Evolutionary conservation across 2,113 vertebrate genomes (phyloP).

Genomic region (Zootoca vivipara): DNA sequence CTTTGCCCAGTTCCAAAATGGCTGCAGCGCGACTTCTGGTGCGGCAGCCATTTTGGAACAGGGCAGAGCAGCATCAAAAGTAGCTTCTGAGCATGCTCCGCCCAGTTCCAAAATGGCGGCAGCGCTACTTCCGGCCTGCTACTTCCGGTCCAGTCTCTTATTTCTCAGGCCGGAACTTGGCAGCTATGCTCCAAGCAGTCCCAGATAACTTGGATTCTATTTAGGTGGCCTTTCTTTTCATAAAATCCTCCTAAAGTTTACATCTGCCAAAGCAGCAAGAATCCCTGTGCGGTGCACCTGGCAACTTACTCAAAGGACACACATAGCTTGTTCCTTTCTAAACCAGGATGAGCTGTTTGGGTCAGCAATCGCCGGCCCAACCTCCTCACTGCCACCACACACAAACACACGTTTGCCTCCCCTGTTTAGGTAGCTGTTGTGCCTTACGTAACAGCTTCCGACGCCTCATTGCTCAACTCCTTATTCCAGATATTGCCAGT

Average conservation of each 20-base stretch:
- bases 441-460: constrained; percentile 54
- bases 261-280: neutral
- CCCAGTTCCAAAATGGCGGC: too few relatives aligned
- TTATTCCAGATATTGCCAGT: constrained; percentile 16
- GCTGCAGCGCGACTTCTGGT: too few relatives aligned
- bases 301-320: neutral
- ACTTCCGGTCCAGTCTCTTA: too few relatives aligned
- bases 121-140: too few relatives aligned
- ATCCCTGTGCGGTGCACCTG: neutral
- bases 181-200: too few relatives aligned
- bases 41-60: too few relatives aligned
- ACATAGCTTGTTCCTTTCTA: constrained; percentile 34
- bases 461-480: constrained; percentile 42
- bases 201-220: neutral
- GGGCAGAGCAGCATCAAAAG: too few relatives aligned
- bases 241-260: neutral
- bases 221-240: neutral
- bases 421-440: constrained; percentile 55
- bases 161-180: too few relatives aligned
- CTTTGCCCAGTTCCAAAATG: too few relatives aligned
- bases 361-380: neutral
- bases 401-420: neutral
- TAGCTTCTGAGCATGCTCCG: too few relatives aligned
- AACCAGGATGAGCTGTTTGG: constrained; percentile 12
- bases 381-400: too few relatives aligned